Base-by-base conservation (phyloP, 2,888 invertebrate genomes). In the Microplitis manilae region DNA sequence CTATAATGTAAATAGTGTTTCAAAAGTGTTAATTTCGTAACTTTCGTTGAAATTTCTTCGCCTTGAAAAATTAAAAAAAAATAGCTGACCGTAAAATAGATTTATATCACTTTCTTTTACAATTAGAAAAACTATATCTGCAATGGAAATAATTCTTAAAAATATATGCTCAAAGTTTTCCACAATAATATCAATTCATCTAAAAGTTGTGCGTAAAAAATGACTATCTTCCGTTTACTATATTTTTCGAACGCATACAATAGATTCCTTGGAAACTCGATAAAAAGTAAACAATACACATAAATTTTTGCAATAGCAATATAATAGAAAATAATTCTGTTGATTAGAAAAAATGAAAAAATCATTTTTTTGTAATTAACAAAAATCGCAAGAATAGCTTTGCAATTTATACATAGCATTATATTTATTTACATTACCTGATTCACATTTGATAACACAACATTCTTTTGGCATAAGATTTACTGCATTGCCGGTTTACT, bases 361-460 rank as follows among this genome's bases (percentile, higher is more conserved):
- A 62, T 30, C 20, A 30, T 65, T 65, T 30, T 65, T 30, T 17
- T 13, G 2, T 13, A 9, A 30, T 5, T 62, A n/a, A 17, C 2
- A 62, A 62, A 62, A 7, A 17, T 62, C 15, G 62, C 17, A 5
- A 62, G 17, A 30, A 30, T 30, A 4, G 30, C 17, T 62, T 6
- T 62, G 17, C 5, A 62, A 17, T 62, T n/a, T 6, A 4, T 62
- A 17, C 62, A 62, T 62, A 17, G 17, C n/a, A 15, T 62, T 68
- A 7, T 50, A 59, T 60, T 30, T 70, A 30, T 70, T 70, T 30
- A 20, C 38, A 6, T 70, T 20, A 59, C 2, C 15, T 20, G 59
- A 20, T 70, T 60, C 38, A n/a, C 13, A n/a, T 70, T 70, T 61
- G 59, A 38, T 70, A 60, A n/a, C 70, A 70, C 8, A 15, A 70